A percentile compares a stretch with the other conserved stretches of the same genome.
Evolutionary conservation across 2,888 invertebrate species (phyloP).

Genomic region (Drosophila vallismaia): DNA sequence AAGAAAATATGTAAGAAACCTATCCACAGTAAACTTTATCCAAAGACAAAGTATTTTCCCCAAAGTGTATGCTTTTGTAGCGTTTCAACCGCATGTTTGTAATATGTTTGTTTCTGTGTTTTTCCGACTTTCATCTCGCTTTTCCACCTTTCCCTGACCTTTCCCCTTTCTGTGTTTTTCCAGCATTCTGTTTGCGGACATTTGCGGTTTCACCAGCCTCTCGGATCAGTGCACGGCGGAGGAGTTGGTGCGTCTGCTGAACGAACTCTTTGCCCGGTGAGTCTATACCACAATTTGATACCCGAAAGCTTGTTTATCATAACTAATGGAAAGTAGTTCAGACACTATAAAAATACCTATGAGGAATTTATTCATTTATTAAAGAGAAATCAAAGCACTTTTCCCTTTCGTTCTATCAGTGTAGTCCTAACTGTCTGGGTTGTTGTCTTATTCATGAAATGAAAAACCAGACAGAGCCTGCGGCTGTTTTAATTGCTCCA

Average conservation of each 20-base stretch:
- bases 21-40: neutral
- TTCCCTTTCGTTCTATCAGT: conserved; percentile 1
- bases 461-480: conserved; percentile 34
- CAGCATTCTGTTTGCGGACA: conserved; percentile 96
- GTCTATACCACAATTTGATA: conserved; percentile 31
- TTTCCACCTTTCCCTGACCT: neutral
- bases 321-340: conserved; percentile 51
- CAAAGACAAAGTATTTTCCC: neutral
- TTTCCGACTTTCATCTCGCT: conserved; percentile 1
- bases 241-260: conserved; percentile 93
- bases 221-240: conserved; percentile 97
- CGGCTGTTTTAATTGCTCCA: conserved; percentile 51
- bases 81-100: conserved; percentile 14
- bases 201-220: conserved; percentile 95
- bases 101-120: conserved; percentile 4
- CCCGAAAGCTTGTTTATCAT: conserved; percentile 16
- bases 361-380: neutral
- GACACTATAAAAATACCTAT: conserved; percentile 5
- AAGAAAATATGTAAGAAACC: neutral
- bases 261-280: conserved; percentile 95
- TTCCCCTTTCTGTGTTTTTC: conserved; percentile 9
- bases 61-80: neutral
- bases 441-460: conserved; percentile 29
- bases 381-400: neutral
- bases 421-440: conserved; percentile 22